Base-by-base conservation (phyloP, 2,113 vertebrate genomes). In the Eidolon helvum region DNA sequence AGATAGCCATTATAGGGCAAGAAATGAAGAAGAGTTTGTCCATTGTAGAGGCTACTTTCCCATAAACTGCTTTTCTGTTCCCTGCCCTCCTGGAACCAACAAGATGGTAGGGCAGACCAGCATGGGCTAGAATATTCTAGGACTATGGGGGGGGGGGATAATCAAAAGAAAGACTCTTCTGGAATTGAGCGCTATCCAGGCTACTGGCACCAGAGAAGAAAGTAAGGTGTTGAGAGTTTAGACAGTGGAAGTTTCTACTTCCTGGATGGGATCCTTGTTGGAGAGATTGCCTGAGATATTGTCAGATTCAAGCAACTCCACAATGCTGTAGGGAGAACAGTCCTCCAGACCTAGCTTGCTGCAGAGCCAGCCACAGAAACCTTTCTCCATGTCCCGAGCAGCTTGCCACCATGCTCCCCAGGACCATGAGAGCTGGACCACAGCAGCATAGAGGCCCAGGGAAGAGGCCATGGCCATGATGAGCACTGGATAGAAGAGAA, bases 281-380 rank as follows among this genome's bases (percentile, higher is more conserved):
- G 99, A 99, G 72, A 99, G 98, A 95, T 98, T 99, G 91, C 99
- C 98, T 59, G 99, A 99, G 92, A 97, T 93, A 6, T 99, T 99
- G 96, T 99, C 99, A 53, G 99, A 99, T 97, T 99, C 99, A 33
- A 99, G 99, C 74, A 99, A 98, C 98, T 99, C 99, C 0, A 99
- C 99, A 30, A 99, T 99, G 97, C 99, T 99, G 74, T 99, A 99
- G 0, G 99, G 99, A 10, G 99, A 99, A 89, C 99, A 99, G 97
- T 99, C 99, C 98, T 99, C 99, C 90, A 99, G 98, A 28, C 99
- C 99, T 88, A 99, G 98, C 97, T 99, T 99, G 97, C 99, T 99
- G 93, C 99, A 99, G 48, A 99, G 99, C 99, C 99, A 99, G 83
- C 99, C 99, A 68, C 99, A 99, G 98, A 99, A 99, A 35, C 99